Percentiles rank a stretch among this genome's conserved stretches.
phyloP scores from a whole-genome alignment of 2,888 invertebrate species.

The Hanleya hanleyi region DNA sequence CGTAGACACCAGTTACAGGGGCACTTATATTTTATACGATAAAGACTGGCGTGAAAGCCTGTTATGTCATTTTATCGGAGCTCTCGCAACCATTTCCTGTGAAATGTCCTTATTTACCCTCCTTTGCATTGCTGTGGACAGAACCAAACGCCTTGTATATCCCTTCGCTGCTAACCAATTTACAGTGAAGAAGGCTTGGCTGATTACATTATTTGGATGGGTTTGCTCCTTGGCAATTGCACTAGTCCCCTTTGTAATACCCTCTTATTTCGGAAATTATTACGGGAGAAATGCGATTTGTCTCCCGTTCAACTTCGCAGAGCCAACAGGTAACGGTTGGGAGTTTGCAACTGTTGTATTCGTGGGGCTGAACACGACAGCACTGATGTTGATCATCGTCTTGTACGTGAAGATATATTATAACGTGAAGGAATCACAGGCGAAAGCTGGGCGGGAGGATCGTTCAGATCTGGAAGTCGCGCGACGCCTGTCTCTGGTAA shows the following conservation, averaged over 20 bases:
- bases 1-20: constrained; percentile 76
- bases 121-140: constrained; percentile 44
- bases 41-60: constrained; percentile 78
- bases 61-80: constrained; percentile 78
- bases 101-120: constrained; percentile 49
- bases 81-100: constrained; percentile 64
- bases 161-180: constrained; percentile 24
- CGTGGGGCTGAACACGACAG: not conserved
- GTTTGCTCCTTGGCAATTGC: not conserved
- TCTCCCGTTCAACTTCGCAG: not conserved
- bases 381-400: not conserved
- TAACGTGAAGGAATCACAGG: not conserved
- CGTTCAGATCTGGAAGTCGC: not conserved
- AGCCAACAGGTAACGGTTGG: not conserved
- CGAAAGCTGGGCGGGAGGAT: not conserved
- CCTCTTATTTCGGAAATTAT: not conserved
- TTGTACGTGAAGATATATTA: not conserved
- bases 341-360: not conserved
- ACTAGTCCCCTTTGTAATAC: not conserved
- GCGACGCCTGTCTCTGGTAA: not conserved
- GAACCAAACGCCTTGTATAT: constrained; percentile 46
- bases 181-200: not conserved
- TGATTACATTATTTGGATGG: not conserved
- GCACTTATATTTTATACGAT: constrained; percentile 78
- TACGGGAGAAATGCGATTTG: constrained; percentile 1